These are phyloP conservation scores for Atta texana DNA, from an alignment of 1,140 invertebrate genomes.

Conservation along the genomic window DNA sequence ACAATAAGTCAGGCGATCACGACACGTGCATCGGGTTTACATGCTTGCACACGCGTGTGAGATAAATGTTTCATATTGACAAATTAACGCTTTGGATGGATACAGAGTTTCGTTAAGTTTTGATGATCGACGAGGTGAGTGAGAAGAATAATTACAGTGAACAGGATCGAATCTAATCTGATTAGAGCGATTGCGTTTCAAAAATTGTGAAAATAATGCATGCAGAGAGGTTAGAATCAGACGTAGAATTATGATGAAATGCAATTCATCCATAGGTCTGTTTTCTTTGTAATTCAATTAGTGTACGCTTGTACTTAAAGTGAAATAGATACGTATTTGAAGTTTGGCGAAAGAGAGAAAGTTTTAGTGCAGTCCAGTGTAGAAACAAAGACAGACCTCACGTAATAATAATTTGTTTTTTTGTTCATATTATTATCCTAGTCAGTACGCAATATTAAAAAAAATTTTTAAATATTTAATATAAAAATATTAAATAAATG, in stretches of 20 bases:
- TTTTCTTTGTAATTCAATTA: too few relatives aligned
- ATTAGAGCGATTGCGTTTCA: background rate
- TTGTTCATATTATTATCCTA: too few relatives aligned
- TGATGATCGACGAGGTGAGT: conserved; percentile 46
- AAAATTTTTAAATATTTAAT: too few relatives aligned
- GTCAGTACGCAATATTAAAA: too few relatives aligned
- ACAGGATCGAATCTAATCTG: background rate
- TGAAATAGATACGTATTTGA: too few relatives aligned
- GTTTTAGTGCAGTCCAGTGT: too few relatives aligned
- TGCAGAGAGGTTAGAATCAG: background rate
- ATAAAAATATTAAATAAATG: too few relatives aligned
- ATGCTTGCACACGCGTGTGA: conserved; percentile 20
- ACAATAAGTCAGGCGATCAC: background rate
- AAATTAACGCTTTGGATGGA: background rate
- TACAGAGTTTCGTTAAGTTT: conserved; percentile 18
- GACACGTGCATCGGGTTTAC: background rate
- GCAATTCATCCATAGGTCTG: background rate
- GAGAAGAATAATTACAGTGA: conserved; percentile 24
- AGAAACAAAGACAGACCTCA: too few relatives aligned
- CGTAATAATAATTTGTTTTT: too few relatives aligned
- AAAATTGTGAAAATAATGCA: conserved; percentile 3
- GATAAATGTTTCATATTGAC: background rate
- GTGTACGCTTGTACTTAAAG: too few relatives aligned
- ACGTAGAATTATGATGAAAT: background rate
- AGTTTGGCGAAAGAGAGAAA: too few relatives aligned